phyloP scores from a whole-genome alignment of 1,140 invertebrate species.

The Sitobion miscanthi region DNA sequence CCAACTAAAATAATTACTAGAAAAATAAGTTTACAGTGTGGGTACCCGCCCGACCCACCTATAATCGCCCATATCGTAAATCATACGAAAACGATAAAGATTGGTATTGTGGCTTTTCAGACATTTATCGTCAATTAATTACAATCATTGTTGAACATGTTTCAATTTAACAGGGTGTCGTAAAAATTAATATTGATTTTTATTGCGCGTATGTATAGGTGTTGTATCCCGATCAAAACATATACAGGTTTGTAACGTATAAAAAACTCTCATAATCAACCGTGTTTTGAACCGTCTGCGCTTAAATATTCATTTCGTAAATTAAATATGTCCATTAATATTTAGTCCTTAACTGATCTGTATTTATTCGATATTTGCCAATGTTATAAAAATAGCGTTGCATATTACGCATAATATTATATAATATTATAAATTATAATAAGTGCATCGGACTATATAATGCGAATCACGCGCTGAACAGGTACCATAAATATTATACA shows the following conservation, averaged over 20 bases:
- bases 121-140: slow-evolving; percentile 9
- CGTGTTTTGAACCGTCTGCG: neutral
- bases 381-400: neutral
- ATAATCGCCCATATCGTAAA: neutral
- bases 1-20: neutral
- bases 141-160: slow-evolving; percentile 7
- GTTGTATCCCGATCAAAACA: neutral
- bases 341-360: neutral
- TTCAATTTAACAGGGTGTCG: neutral
- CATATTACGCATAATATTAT: neutral
- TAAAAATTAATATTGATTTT: slow-evolving; percentile 10
- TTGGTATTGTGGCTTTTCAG: neutral
- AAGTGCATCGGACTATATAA: slow-evolving; percentile 7
- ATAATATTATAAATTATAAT: neutral
- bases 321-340: neutral
- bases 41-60: neutral
- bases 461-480: neutral
- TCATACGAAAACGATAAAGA: neutral
- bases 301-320: neutral
- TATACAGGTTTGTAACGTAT: neutral
- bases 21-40: neutral
- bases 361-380: neutral
- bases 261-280: neutral
- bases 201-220: neutral
- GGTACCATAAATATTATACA: slow-evolving; percentile 1